Conservation (phyloP, 2,113 vertebrate species). For the Machaerirhynchus nigripectus region DNA sequence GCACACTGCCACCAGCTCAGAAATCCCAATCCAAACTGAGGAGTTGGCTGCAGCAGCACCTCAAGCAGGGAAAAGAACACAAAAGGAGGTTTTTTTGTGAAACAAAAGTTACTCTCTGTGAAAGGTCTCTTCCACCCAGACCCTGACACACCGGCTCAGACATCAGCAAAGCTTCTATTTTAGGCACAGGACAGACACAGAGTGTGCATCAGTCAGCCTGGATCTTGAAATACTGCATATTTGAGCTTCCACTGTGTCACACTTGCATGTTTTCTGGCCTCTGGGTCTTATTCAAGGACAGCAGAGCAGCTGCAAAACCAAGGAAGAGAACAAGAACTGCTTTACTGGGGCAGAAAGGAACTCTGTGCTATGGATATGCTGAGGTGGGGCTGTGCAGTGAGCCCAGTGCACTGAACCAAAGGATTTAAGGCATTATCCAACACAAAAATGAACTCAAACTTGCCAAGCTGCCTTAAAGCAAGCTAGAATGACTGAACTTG, state of each 20-base stretch:
- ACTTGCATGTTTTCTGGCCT: neutral
- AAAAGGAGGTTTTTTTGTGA: neutral
- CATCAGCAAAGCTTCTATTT: neutral
- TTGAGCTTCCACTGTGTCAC: neutral
- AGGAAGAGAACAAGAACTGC: neutral
- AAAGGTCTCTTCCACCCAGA: neutral
- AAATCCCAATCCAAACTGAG: neutral
- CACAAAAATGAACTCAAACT: neutral
- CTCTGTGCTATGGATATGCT: neutral
- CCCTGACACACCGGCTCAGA: neutral
- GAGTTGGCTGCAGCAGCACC: neutral
- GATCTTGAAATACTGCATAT: conserved; percentile 14
- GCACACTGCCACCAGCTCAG: neutral
- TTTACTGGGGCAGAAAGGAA: neutral
- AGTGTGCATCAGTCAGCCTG: neutral
- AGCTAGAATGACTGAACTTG: neutral
- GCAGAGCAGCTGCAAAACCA: neutral
- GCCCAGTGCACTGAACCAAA: neutral
- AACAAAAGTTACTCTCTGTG: neutral
- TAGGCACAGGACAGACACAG: neutral
- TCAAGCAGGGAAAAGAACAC: neutral
- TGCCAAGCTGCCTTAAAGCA: neutral
- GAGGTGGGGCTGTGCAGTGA: neutral
- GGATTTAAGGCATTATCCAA: neutral
- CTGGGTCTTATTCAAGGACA: conserved; percentile 18